These are phyloP conservation scores for Miichthys miiuy DNA, from an alignment of 2,797 vertebrate genomes.

Conservation along the genomic window DNA sequence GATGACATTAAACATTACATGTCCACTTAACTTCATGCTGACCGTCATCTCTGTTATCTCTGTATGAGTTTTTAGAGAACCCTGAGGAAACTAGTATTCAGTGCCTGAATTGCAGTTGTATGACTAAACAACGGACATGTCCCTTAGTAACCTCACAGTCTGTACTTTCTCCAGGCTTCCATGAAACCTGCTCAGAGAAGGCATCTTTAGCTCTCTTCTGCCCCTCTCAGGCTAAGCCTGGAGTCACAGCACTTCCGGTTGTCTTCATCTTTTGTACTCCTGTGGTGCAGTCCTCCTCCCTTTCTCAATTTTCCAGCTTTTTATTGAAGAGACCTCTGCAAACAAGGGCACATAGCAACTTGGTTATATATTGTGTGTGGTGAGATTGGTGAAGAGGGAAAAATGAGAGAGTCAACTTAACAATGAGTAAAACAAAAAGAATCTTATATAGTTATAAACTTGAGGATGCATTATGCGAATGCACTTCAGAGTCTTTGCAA, in stretches of 20 bases:
- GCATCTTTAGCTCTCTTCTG: slow-evolving; percentile 72
- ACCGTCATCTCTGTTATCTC: neutral
- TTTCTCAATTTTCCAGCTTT: slow-evolving; percentile 40
- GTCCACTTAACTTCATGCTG: neutral
- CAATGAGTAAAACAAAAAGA: neutral
- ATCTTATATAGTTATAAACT: neutral
- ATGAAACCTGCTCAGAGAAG: neutral
- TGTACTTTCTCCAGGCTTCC: slow-evolving; percentile 23
- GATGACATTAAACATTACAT: neutral
- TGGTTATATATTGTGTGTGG: slow-evolving; percentile 16
- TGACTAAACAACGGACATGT: slow-evolving; percentile 47
- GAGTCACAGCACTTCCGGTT: slow-evolving; percentile 79
- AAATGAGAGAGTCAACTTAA: neutral
- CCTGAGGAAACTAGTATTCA: slow-evolving; percentile 39
- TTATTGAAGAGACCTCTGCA: slow-evolving; percentile 49
- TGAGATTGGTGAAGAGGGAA: slow-evolving; percentile 6
- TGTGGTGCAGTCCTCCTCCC: slow-evolving; percentile 68
- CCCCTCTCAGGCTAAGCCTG: slow-evolving; percentile 64
- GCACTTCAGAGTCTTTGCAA: slow-evolving; percentile 7
- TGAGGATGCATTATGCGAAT: slow-evolving; percentile 7
- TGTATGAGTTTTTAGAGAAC: neutral
- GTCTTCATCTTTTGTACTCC: slow-evolving; percentile 57
- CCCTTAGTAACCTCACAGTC: slow-evolving; percentile 63
- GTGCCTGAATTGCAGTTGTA: slow-evolving; percentile 23
- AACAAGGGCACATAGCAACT: slow-evolving; percentile 27